Base-by-base conservation (phyloP, 2,888 invertebrate genomes). In the Drosophila meridionalis region DNA sequence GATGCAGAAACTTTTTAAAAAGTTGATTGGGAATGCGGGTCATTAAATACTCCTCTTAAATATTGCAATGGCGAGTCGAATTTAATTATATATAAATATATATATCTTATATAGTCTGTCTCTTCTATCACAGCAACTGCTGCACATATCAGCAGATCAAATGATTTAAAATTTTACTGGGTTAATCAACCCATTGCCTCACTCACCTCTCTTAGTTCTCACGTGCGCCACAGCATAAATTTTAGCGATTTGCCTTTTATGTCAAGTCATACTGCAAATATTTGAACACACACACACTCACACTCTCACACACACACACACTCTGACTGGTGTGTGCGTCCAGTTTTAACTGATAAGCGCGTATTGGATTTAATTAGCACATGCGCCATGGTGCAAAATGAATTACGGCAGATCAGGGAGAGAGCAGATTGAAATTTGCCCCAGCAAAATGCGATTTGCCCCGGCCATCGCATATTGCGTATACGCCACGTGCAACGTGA, bases 231-330 rank as follows among this genome's bases (percentile, higher is more conserved):
- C 47, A 78, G 87, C 87, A 87, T 89, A 74, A 82, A 89, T 80
- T 90, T 82, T 55, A 80, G 82, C 82, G 87, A 87, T 90, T 90
- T 90, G 76, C 74, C 76, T 75, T 71, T 69, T 80, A 67, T 62
- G 74, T 68, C 77, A 64, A 83, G 89, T 76, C 87, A 74, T 78
- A 64, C 66, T 57, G 65, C 89, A 90, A 90, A 87, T 90, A 87
- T 87, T 90, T 89, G 65, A 59, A 57, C 58, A 40, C 64, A 55
- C 55, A 32, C 42, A 32, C 28, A 50, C 60, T 0, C 42, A n/a
- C n/a, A 42, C 7, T n/a, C 40, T 14, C 40, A 36, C 66, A 47
- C 52, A 55, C 47, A 26, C 42, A 38, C 55, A 30, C 61, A 47
- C 52, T 47, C 52, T 26, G 34, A 47, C 47, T 20, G 32, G 12